Percentiles rank a stretch among this genome's conserved stretches.
Evolutionary conservation across 2,888 invertebrate genomes (phyloP).

Genomic region (Dusona sp.): DNA sequence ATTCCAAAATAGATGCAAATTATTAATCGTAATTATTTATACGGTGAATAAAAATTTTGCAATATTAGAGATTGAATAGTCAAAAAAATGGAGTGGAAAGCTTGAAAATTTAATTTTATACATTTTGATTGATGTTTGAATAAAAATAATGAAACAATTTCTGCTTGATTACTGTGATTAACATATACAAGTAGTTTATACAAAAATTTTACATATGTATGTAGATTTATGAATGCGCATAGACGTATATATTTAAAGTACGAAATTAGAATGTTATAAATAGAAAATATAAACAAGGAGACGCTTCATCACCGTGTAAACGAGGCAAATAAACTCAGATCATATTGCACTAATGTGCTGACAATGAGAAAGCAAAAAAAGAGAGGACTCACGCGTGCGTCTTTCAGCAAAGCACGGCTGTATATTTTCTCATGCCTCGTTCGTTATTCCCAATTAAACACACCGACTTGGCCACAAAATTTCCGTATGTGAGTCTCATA

Average conservation of each 20-base stretch:
- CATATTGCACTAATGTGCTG: conserved; percentile 17
- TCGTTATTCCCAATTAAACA: conserved; percentile 23
- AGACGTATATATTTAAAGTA: not conserved
- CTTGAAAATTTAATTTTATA: no score
- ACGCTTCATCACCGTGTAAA: conserved; percentile 1
- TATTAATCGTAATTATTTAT: no score
- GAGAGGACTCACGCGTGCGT: not conserved
- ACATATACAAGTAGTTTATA: not conserved
- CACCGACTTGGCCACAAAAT: not conserved
- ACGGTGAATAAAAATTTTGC: no score
- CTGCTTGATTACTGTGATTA: not conserved
- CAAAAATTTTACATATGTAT: not conserved
- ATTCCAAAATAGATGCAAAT: no score
- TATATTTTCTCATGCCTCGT: conserved; percentile 40
- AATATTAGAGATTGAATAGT: no score
- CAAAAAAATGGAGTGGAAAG: no score
- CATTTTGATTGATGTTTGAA: no score
- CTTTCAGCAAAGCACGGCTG: conserved; percentile 4
- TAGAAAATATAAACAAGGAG: conserved; percentile 54
- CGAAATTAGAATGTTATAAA: conserved; percentile 49
- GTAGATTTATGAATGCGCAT: not conserved
- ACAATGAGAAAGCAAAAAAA: not conserved
- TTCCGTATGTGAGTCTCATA: conserved; percentile 1
- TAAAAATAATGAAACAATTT: not conserved
- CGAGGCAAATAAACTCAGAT: conserved; percentile 38